These are phyloP conservation scores for Maconellicoccus hirsutus DNA, from an alignment of 1,140 invertebrate species.

Conservation along the genomic window DNA sequence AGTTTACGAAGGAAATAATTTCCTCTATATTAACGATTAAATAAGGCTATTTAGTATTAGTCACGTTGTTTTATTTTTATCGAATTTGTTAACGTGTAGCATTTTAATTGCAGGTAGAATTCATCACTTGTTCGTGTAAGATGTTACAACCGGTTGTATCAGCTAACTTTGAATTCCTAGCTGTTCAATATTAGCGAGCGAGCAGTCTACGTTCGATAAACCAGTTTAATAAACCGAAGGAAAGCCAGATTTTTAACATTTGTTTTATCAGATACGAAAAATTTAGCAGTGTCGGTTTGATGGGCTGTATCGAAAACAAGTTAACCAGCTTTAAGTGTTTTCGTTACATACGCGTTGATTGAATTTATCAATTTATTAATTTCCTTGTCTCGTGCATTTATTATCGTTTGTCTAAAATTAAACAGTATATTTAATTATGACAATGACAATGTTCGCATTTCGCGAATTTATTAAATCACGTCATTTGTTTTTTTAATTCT, in stretches of 20 bases:
- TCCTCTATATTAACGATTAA: too few relatives aligned
- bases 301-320: slow-evolving; percentile 12
- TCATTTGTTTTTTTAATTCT: too few relatives aligned
- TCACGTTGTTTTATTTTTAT: not conserved
- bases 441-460: slow-evolving; percentile 1
- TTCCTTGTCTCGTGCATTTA: not conserved
- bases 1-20: too few relatives aligned
- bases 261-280: slow-evolving; percentile 2
- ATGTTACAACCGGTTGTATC: not conserved
- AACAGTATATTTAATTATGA: not conserved
- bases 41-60: too few relatives aligned
- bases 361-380: slow-evolving; percentile 8
- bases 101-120: slow-evolving; percentile 5
- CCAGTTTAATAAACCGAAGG: slow-evolving; percentile 14
- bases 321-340: slow-evolving; percentile 19
- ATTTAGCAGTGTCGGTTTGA: not conserved
- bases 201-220: slow-evolving; percentile 6
- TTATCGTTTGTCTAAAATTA: not conserved
- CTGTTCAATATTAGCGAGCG: not conserved
- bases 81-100: not conserved
- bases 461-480: not conserved
- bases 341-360: not conserved
- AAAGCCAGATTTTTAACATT: slow-evolving; percentile 13
- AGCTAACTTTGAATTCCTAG: not conserved
- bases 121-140: not conserved